Base-by-base conservation (phyloP, 1,140 invertebrate genomes). In the Notospermus geniculatus region DNA sequence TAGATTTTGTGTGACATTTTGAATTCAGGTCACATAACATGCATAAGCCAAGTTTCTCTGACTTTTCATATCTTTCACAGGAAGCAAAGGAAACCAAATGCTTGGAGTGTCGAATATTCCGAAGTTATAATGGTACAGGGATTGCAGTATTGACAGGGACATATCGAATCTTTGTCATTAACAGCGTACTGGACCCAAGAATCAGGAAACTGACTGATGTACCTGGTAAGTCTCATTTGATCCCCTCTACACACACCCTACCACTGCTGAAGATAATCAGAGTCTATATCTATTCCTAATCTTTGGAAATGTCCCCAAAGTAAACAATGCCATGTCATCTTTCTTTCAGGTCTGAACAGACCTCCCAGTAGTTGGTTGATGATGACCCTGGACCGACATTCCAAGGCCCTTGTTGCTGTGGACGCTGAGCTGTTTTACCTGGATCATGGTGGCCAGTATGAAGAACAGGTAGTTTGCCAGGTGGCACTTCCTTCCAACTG, bases 101-200 rank as follows among this genome's bases (percentile, higher is more conserved):
- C 64, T 73, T 82, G 54, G 83, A 86, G 65, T 85, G 85, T 54
- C 79, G 83, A 70, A 80, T 87, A 58, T 96, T 95, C 77, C 85
- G 85, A 27, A 93, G 88, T 69, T 84, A 85, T 2, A 87, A 87
- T 68, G 77, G 75, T 7, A 93, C 93, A 15, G 94, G 93, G 9
- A 84, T 97, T 53, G 93, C 91, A 32, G 89, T 97, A 2, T 85
- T 97, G 67, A 96, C 93, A 17, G 88, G 89, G 9, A 88, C 90
- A 5, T 90, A 88, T 75, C 85, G 90, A 50, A 87, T 98, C 72
- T 95, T 92, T 79, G 75, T 97, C 0, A 86, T 95, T 1, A 94
- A 90, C 77, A 93, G 90, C 81, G 87, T 93, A 15, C 84, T 87
- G 58, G 91, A 92, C 65, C 89, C 91, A 2, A 90, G 91, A 82